phyloP scores from a whole-genome alignment of 2,888 invertebrate genomes.

The Trachelus tabidus region DNA sequence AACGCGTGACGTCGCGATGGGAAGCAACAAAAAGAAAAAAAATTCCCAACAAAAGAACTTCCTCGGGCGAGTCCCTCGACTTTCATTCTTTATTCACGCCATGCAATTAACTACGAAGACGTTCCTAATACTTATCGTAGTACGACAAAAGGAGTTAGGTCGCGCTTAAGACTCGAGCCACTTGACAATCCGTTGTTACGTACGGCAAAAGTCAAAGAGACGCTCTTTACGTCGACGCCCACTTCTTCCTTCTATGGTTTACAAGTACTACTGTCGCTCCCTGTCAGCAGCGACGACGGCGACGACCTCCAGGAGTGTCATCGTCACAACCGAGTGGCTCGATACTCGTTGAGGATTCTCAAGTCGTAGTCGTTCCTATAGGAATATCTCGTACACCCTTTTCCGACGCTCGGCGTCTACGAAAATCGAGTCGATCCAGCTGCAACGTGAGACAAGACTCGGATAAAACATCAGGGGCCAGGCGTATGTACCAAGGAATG shows the following conservation, averaged over 20 bases:
- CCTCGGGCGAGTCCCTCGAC: background rate
- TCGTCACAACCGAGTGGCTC: background rate
- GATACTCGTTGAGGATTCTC: background rate
- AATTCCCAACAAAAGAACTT: background rate
- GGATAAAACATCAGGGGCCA: background rate
- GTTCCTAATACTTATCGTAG: background rate
- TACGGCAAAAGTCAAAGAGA: background rate
- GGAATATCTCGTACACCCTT: background rate
- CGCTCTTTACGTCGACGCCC: background rate
- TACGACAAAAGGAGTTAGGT: background rate
- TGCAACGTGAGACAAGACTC: background rate
- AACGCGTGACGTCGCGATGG: background rate
- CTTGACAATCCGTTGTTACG: background rate
- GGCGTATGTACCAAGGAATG: background rate
- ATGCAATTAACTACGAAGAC: conserved; percentile 8
- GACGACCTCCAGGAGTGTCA: background rate
- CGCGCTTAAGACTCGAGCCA: background rate
- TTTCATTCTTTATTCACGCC: conserved; percentile 12
- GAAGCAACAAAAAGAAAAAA: background rate
- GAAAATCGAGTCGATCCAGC: background rate
- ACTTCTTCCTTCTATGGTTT: background rate
- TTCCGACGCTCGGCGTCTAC: background rate
- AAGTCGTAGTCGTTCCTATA: background rate
- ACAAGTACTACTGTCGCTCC: no score
- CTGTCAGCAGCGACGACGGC: background rate